Base-by-base conservation (phyloP, 35 echinoderm and acorn worm genomes). In the Diadema setosum region DNA sequence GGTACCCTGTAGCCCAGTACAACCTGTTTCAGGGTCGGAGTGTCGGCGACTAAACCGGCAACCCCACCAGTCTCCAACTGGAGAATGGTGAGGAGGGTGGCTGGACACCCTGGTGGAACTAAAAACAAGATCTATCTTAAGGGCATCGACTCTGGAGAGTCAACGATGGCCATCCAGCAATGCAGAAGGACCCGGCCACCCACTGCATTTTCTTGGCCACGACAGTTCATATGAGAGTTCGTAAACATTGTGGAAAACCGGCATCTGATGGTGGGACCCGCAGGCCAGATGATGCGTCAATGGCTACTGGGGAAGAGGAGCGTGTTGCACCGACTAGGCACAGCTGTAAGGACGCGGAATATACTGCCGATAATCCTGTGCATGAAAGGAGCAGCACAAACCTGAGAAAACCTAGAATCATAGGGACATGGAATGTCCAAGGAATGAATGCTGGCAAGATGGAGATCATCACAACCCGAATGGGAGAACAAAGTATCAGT, bases 231-330 rank as follows among this genome's bases (percentile, higher is more conserved):
- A 85, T 85, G 83, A 85, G 83, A 63, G 83, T 60, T 16, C 26
- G 58, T 41, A 64, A 85, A 35, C 7, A 59, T 20, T 30, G 48
- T 12, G 59, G 27, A 39, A 58, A 56, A 60, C 46, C 17, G 82
- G 82, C 55, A 59, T 84, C 82, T 2, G 48, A 84, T 84, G 82
- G 82, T 84, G 82, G 46, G 82, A 59, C 82, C 82, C 82, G 82
- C 82, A 84, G 46, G 82, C 82, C 82, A 39, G 48, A 84, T 4
- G 82, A 60, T 84, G 55, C 55, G 82, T 84, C 82, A 84, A 84
- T 31, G 33, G 55, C 49, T 59, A 84, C 82, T 84, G 82, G 82
- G 82, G 82, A 84, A 59, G 82, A 84, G 82, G 32, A 18, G 4
- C 17, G 26, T 48, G 80, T 5, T 84, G 82, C 12, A 30, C 48